Evolutionary conservation across 2,113 vertebrate genomes (phyloP).

Genomic region (Corydoras maculifer): DNA sequence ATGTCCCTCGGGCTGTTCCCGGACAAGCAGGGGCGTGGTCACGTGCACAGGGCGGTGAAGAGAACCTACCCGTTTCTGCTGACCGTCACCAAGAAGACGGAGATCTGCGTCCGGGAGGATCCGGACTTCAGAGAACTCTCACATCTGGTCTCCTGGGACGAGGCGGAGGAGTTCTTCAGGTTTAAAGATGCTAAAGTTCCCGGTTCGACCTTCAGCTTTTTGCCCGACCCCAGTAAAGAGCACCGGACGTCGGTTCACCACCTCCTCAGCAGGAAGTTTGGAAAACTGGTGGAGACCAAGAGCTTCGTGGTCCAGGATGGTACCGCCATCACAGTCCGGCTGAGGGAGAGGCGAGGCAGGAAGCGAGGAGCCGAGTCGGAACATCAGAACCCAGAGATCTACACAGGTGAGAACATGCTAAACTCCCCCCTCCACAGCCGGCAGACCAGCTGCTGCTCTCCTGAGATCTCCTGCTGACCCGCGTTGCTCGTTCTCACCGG

Average conservation of each 20-base stretch:
- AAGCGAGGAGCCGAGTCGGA: slow-evolving; percentile 67
- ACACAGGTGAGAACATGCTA: slow-evolving; percentile 71
- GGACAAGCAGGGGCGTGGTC: slow-evolving; percentile 75
- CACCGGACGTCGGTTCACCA: slow-evolving; percentile 85
- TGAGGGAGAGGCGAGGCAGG: slow-evolving; percentile 65
- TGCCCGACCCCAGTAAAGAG: slow-evolving; percentile 74
- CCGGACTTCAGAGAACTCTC: slow-evolving; percentile 78
- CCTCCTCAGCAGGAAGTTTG: slow-evolving; percentile 82
- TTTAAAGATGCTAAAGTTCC: slow-evolving; percentile 83
- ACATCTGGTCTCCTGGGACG: slow-evolving; percentile 76
- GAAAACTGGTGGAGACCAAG: slow-evolving; percentile 89
- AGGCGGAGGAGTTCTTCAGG: slow-evolving; percentile 80
- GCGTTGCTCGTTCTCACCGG: neutral
- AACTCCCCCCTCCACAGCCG: neutral
- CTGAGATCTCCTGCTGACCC: neutral
- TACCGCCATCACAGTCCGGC: slow-evolving; percentile 74
- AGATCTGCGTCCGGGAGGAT: slow-evolving; percentile 80
- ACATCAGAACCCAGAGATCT: slow-evolving; percentile 59
- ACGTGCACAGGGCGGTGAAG: slow-evolving; percentile 75
- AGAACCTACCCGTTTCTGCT: slow-evolving; percentile 82
- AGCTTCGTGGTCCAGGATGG: slow-evolving; percentile 67
- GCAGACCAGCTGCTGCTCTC: neutral
- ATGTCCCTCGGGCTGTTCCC: slow-evolving; percentile 71
- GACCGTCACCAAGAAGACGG: slow-evolving; percentile 73
- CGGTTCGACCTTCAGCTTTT: slow-evolving; percentile 78